Base-by-base conservation (phyloP, 2,888 invertebrate genomes). In the Ennomos fuscantarius region DNA sequence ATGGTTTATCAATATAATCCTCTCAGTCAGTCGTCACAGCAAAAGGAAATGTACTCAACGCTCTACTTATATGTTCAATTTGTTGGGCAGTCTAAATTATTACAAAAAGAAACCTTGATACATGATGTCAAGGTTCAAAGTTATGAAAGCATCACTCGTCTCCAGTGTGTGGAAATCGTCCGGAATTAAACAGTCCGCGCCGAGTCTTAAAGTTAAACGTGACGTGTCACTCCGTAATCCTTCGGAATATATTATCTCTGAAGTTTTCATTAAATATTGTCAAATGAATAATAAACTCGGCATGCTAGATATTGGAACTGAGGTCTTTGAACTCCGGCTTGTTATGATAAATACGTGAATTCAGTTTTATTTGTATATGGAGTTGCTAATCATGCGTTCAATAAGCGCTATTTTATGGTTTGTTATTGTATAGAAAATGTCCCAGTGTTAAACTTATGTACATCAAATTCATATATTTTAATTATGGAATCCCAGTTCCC, bases 241-340 rank as follows among this genome's bases (percentile, higher is more conserved):
- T 9, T 47, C 36, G 36, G 34, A 55, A 56, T 41, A 47, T 40
- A 47, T 41, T 43, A 2, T 24, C 9, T 13, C 24, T 9, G 5
- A 37, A 54, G 55, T 55, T 52, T 60, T 37, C 2, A 8, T 33
- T 42, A 36, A 41, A 37, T 62, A 44, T 40, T 44, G 51, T 45
- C 41, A 59, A 49, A 63, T 59, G 61, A 68, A 68, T 66, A 64
- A 61, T 63, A 59, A 57, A 50, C 32, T 6, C 9, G 41, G 34
- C 49, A 10, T 41, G 58, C 58, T 68, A 72, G 69, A 69, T 68
- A 69, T 73, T 66, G 62, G 60, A 62, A 64, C 52, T 72, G 67
- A 72, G 78, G 80, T 76, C 74, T 55, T 68, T 76, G 79, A 82
- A 75, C 82, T 66, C 69, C 55, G 55, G 70, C 73, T 72, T 72